A percentile compares a stretch with the other conserved stretches of the same genome.
Evolutionary conservation across 2,888 invertebrate genomes (phyloP).

Genomic region (Merodon equestris): DNA sequence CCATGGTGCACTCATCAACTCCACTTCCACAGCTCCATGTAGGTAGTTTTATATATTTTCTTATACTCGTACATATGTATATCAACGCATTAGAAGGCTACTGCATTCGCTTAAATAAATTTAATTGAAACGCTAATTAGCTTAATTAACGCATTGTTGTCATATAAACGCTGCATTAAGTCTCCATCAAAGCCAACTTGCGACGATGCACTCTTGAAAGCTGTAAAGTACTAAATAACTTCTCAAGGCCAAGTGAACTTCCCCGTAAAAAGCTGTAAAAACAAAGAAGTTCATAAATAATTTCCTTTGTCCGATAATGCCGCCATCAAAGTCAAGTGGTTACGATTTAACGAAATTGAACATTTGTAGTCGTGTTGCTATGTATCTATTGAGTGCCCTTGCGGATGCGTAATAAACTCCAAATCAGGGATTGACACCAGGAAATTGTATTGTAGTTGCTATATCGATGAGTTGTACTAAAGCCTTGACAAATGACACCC

Average conservation of each 20-base stretch:
- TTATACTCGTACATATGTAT: conserved; percentile 1
- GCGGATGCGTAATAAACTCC: conserved; percentile 52
- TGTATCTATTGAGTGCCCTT: conserved; percentile 38
- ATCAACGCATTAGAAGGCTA: conserved; percentile 37
- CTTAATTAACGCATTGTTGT: conserved; percentile 65
- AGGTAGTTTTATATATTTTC: not conserved
- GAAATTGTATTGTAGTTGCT: conserved; percentile 57
- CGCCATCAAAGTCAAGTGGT: conserved; percentile 39
- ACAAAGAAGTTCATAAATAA: conserved; percentile 8
- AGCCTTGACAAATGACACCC: conserved; percentile 38
- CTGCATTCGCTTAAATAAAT: conserved; percentile 46
- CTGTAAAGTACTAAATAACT: conserved; percentile 22
- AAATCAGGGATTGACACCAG: conserved; percentile 65
- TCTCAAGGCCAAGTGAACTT: not conserved
- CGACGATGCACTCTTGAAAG: not conserved
- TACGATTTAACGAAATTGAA: conserved; percentile 33
- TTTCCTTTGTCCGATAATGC: conserved; percentile 41
- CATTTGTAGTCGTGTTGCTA: not conserved
- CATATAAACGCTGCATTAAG: conserved; percentile 9
- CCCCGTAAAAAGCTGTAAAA: not conserved
- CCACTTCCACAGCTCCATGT: too few species aligned
- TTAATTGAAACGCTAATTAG: conserved; percentile 67
- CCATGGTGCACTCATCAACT: not conserved
- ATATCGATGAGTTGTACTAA: conserved; percentile 44
- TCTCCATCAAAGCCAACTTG: conserved; percentile 15